Conservation (phyloP, 1,140 invertebrate genomes). For the Lucilia cuprina region DNA sequence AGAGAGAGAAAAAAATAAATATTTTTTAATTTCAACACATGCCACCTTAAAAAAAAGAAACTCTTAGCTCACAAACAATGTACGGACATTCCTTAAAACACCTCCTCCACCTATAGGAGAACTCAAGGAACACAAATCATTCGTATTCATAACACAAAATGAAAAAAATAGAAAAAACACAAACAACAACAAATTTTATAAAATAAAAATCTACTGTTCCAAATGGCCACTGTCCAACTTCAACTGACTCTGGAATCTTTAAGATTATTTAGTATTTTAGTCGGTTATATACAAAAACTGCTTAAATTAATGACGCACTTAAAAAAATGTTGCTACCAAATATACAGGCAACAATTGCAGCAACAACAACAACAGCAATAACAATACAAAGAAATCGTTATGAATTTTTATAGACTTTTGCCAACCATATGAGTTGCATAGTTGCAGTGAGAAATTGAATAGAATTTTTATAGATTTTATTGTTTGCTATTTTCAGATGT, state of each 20-base stretch:
- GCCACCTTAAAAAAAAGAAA: not conserved
- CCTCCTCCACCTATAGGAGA: not conserved
- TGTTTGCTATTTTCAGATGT: not conserved
- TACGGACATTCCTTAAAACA: not conserved
- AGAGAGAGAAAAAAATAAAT: not conserved
- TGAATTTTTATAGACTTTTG: not conserved
- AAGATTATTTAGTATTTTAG: conserved; percentile 1
- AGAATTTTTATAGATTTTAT: not conserved
- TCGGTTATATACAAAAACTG: not conserved
- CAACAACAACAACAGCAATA: not conserved
- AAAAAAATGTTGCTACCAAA: not conserved
- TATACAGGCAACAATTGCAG: not conserved
- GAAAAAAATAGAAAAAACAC: not conserved
- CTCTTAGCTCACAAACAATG: not conserved
- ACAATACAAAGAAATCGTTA: not conserved
- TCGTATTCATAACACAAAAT: not conserved
- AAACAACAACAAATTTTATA: not conserved
- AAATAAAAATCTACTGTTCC: not conserved
- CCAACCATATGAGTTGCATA: not conserved
- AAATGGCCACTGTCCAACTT: not conserved
- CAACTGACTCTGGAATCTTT: not conserved
- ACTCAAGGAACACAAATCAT: not conserved
- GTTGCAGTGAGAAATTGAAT: not conserved
- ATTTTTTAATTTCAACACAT: not conserved
- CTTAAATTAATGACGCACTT: conserved; percentile 14